These are phyloP conservation scores for Epicauta chinensis DNA, from an alignment of 1,140 invertebrate species.

Conservation along the genomic window DNA sequence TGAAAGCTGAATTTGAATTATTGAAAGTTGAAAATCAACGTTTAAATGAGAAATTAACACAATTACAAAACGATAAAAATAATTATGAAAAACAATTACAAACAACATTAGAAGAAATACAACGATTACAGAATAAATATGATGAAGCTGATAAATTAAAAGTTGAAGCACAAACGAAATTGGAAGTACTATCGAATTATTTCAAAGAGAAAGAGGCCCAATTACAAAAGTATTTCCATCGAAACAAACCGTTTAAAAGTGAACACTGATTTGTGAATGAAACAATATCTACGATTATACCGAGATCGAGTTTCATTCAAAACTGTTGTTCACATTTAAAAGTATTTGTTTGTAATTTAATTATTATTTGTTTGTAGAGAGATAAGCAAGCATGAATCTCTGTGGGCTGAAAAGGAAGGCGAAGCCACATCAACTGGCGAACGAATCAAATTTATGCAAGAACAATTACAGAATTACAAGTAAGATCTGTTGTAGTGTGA, in stretches of 20 bases:
- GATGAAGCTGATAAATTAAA: constrained; percentile 69
- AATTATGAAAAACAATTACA: constrained; percentile 28
- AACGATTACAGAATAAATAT: constrained; percentile 55
- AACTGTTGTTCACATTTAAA: too few species aligned
- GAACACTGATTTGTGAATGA: too few species aligned
- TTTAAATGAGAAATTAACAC: constrained; percentile 40
- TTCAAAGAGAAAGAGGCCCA: constrained; percentile 85
- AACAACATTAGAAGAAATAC: constrained; percentile 44
- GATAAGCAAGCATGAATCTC: constrained; percentile 70
- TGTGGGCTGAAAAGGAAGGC: constrained; percentile 77
- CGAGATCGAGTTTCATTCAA: too few species aligned
- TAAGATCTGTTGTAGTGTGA: constrained; percentile 38
- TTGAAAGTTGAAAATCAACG: constrained; percentile 43
- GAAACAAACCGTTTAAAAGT: too few species aligned
- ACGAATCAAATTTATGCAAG: constrained; percentile 67
- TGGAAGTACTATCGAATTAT: constrained; percentile 79
- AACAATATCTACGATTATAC: too few species aligned
- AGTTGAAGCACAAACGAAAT: constrained; percentile 70
- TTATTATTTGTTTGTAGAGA: constrained; percentile 50
- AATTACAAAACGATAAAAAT: constrained; percentile 41
- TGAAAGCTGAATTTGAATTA: constrained; percentile 47
- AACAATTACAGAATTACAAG: constrained; percentile 75
- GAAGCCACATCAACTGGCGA: constrained; percentile 73
- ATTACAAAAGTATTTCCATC: constrained; percentile 61
- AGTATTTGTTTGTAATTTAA: background rate